Conservation (phyloP, 1,140 invertebrate genomes). For the Dendrolimus kikuchii region DNA sequence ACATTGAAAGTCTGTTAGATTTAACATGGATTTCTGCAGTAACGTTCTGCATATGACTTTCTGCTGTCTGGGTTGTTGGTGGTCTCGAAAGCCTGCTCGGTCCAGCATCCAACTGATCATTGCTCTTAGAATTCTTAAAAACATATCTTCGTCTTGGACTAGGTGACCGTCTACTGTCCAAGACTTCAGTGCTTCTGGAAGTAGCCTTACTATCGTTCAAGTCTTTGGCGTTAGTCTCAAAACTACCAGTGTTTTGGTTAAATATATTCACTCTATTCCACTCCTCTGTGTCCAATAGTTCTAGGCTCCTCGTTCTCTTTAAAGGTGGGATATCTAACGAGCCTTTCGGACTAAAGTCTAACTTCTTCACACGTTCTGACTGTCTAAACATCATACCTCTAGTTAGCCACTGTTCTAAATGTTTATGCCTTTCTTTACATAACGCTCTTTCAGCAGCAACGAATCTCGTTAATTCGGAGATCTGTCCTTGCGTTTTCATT, state of each 20-base stretch:
- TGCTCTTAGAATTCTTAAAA: conserved; percentile 59
- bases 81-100: conserved; percentile 41
- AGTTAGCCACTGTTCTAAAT: conserved; percentile 80
- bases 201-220: conserved; percentile 50
- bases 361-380: conserved; percentile 72
- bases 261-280: conserved; percentile 60
- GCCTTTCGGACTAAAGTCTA: conserved; percentile 72
- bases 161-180: conserved; percentile 43
- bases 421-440: conserved; percentile 77
- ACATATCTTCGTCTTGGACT: conserved; percentile 41
- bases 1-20: conserved; percentile 50
- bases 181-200: conserved; percentile 60
- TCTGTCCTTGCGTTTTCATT: conserved; percentile 82
- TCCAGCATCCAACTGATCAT: conserved; percentile 52
- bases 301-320: conserved; percentile 76
- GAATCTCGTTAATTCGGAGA: conserved; percentile 79
- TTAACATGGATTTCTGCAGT: conserved; percentile 67
- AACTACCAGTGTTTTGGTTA: conserved; percentile 49
- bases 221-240: conserved; percentile 54
- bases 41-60: conserved; percentile 46
- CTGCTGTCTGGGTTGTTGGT: conserved; percentile 22
- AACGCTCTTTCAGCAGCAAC: conserved; percentile 76
- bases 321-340: conserved; percentile 75
- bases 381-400: conserved; percentile 74
- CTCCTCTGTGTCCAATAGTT: conserved; percentile 72